These are phyloP conservation scores for Bos javanicus DNA, from an alignment of 2,113 vertebrate species.

Conservation along the genomic window DNA sequence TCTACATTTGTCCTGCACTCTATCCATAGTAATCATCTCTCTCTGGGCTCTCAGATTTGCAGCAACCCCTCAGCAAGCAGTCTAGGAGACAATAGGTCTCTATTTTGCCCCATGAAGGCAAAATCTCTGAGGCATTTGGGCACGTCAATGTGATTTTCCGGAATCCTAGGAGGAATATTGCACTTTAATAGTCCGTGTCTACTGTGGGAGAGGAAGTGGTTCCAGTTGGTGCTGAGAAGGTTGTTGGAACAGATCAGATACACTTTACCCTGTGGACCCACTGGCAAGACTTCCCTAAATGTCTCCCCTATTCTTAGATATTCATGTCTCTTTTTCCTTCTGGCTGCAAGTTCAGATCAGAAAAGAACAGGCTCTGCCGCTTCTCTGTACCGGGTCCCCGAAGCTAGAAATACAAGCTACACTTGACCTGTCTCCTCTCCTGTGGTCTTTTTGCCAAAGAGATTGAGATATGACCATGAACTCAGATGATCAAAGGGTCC, in stretches of 20 bases:
- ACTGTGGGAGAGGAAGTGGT: constrained; percentile 48
- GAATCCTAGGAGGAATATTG: constrained; percentile 24
- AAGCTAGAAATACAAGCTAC: background rate
- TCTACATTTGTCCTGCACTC: background rate
- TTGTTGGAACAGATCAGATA: constrained; percentile 55
- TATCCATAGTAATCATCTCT: background rate
- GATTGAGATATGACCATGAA: background rate
- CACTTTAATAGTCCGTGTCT: constrained; percentile 41
- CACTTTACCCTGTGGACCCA: constrained; percentile 52
- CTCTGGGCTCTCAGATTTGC: background rate
- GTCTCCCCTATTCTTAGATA: background rate
- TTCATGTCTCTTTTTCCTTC: background rate
- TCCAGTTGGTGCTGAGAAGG: constrained; percentile 47
- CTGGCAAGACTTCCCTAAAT: background rate
- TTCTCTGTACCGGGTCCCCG: rapidly evolving
- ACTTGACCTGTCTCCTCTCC: background rate
- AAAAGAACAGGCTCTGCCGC: background rate
- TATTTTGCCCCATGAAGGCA: background rate
- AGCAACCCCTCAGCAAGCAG: background rate
- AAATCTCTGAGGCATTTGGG: background rate
- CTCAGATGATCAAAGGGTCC: background rate
- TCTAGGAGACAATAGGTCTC: background rate
- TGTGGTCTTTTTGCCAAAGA: background rate
- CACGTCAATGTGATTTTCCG: background rate
- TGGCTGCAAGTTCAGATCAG: background rate